These are phyloP conservation scores for Brenthis ino DNA, from an alignment of 2,888 invertebrate species.

Conservation along the genomic window DNA sequence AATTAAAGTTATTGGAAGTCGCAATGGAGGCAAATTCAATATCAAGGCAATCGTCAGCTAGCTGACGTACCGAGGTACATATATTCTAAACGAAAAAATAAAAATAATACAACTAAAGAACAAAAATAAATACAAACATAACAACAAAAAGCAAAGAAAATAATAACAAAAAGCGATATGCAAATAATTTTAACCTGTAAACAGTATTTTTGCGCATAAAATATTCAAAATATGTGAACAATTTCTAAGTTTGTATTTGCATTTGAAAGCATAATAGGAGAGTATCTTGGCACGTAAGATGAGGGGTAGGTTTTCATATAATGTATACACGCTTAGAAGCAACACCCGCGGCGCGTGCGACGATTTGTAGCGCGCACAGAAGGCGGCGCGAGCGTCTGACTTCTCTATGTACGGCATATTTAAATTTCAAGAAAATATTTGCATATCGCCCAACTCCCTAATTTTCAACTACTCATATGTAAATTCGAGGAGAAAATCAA, in stretches of 20 bases:
- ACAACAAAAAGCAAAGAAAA: constrained; percentile 66
- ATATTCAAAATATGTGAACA: constrained; percentile 33
- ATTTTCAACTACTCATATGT: constrained; percentile 72
- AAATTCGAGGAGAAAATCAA: constrained; percentile 71
- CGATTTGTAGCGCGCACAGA: constrained; percentile 48
- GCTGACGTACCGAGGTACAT: constrained; percentile 51
- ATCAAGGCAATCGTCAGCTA: constrained; percentile 58
- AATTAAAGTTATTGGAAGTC: constrained; percentile 78
- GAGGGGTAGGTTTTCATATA: constrained; percentile 63
- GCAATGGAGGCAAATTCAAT: constrained; percentile 74
- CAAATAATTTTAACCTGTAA: constrained; percentile 59
- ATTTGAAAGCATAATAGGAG: constrained; percentile 69
- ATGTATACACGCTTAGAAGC: constrained; percentile 61
- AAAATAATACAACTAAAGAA: constrained; percentile 70
- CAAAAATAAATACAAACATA: constrained; percentile 82
- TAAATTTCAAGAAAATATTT: constrained; percentile 77
- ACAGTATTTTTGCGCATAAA: constrained; percentile 27
- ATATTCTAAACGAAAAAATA: constrained; percentile 70
- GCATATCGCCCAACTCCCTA: constrained; percentile 80
- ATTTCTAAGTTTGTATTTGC: constrained; percentile 61
- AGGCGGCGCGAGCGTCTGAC: constrained; percentile 50
- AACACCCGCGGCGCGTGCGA: constrained; percentile 73
- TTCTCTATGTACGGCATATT: constrained; percentile 57
- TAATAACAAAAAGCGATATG: constrained; percentile 73
- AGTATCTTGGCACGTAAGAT: constrained; percentile 60